A percentile compares a stretch with the other conserved stretches of the same genome.
Conservation (phyloP, 2,113 vertebrate species). For the Alethe castanea region DNA sequence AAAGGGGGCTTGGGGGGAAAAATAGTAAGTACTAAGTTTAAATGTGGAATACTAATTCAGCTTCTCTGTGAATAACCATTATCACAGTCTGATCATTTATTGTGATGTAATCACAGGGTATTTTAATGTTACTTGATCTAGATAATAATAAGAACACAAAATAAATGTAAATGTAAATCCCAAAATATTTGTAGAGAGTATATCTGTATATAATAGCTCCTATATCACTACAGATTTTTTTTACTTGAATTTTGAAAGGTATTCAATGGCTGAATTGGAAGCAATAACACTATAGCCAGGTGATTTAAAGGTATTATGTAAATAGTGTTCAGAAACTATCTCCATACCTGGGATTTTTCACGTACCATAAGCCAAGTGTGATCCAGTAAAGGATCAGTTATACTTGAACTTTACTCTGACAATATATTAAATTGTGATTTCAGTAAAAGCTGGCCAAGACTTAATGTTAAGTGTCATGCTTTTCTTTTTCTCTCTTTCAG, state of each 20-base stretch:
- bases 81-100: background rate
- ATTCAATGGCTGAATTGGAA: background rate
- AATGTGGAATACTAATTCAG: background rate
- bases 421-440: background rate
- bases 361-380: background rate
- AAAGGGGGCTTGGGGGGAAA: background rate
- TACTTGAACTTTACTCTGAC: background rate
- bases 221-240: background rate
- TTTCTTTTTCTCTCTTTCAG: conserved; percentile 75
- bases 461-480: background rate
- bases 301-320: background rate
- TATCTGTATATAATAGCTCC: background rate
- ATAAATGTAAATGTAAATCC: background rate
- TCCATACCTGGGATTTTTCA: background rate
- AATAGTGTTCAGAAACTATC: background rate
- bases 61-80: background rate
- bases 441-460: background rate
- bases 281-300: background rate
- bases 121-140: background rate
- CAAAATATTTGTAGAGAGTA: background rate
- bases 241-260: background rate
- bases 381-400: background rate
- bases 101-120: background rate
- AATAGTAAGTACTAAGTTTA: background rate
- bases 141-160: background rate